A percentile compares a stretch with the other conserved stretches of the same genome.
phyloP scores from a whole-genome alignment of 1,140 invertebrate species.

The Cotesia typhae region DNA sequence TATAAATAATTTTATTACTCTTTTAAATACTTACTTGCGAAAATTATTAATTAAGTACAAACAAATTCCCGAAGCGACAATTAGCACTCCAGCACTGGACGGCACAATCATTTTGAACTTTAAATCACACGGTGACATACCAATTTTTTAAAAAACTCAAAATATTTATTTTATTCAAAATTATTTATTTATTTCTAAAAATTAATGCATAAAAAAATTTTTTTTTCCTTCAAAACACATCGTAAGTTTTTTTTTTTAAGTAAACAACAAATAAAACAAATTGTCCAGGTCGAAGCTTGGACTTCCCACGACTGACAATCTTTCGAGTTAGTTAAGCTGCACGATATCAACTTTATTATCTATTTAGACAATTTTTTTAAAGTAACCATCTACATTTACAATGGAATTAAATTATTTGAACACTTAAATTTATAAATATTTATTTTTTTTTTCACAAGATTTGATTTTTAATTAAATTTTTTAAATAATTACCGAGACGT shows the following conservation, averaged over 20 bases:
- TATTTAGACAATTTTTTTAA: not conserved
- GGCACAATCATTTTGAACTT: slow-evolving; percentile 50
- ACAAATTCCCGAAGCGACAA: slow-evolving; percentile 55
- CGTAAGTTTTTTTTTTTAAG: not conserved
- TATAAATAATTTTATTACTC: not conserved
- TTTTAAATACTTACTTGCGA: slow-evolving; percentile 47
- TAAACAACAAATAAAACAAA: no score
- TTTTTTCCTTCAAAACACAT: no score
- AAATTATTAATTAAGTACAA: slow-evolving; percentile 46
- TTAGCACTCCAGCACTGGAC: slow-evolving; percentile 49
- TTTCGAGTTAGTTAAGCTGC: not conserved
- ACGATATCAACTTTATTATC: slow-evolving; percentile 7
- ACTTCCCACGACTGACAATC: not conserved
- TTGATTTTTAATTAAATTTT: no score
- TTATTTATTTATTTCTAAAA: no score
- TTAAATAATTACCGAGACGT: no score
- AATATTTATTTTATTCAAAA: no score
- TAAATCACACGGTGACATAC: slow-evolving; percentile 19
- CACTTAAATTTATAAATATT: no score
- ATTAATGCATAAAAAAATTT: no score
- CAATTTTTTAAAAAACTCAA: not conserved
- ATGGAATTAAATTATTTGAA: no score
- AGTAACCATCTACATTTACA: no score
- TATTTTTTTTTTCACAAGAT: no score
- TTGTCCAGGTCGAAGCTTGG: not conserved